phyloP scores from a whole-genome alignment of 2,888 invertebrate genomes.

The Gonocerus acuteangulatus region DNA sequence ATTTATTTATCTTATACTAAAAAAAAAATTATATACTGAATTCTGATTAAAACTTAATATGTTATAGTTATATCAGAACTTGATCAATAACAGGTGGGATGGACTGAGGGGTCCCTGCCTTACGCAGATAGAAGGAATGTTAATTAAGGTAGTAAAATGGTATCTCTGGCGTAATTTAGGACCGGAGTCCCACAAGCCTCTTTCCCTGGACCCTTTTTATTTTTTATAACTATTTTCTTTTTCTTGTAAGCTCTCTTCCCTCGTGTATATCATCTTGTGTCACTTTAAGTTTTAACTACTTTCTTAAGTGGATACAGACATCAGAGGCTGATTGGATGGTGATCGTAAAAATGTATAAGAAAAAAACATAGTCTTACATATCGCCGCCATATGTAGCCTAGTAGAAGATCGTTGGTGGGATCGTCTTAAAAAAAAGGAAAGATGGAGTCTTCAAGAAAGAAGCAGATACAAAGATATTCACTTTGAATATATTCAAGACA shows the following conservation, averaged over 20 bases:
- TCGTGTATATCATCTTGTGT: conserved; percentile 16
- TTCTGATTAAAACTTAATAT: too few relatives aligned
- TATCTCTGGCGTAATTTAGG: neutral
- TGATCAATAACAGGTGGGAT: too few relatives aligned
- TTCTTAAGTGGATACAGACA: conserved; percentile 20
- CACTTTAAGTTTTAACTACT: conserved; percentile 10
- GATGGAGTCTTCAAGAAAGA: too few relatives aligned
- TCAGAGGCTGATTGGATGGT: neutral
- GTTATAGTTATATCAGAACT: too few relatives aligned
- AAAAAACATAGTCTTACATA: too few relatives aligned
- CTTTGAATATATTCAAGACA: too few relatives aligned
- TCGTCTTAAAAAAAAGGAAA: too few relatives aligned
- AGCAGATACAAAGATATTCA: too few relatives aligned
- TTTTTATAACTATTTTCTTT: neutral
- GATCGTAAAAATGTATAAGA: neutral
- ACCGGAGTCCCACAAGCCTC: neutral
- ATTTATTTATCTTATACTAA: too few relatives aligned
- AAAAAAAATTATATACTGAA: too few relatives aligned
- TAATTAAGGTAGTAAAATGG: neutral
- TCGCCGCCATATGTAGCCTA: too few relatives aligned
- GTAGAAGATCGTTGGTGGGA: too few relatives aligned
- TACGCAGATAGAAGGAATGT: neutral
- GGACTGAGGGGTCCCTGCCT: neutral
- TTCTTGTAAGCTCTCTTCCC: neutral
- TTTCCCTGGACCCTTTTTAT: neutral